Evolutionary conservation across 2,113 vertebrate genomes (phyloP), one percentile per base, ranked within the genome.

Genomic region (Brachypodius melanocephalos): DNA sequence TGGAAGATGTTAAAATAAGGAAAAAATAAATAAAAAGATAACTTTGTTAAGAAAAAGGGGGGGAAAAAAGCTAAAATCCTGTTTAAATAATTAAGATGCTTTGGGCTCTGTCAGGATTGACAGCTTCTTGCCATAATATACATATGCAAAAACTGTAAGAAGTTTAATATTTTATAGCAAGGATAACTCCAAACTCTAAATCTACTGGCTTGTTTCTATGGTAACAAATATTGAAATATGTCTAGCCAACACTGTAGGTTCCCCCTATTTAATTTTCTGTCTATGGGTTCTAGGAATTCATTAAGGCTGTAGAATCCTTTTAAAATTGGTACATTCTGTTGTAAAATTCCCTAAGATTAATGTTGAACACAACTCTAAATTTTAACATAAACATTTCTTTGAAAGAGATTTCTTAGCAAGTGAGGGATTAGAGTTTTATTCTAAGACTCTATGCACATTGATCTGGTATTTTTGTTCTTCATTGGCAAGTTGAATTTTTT

Each of bases 91-190:
- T 96, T 94, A 95, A 92, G 96, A 78, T 81, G 86, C 95, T 91
- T 91, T 90, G 96, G 82, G 92, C 87, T 96, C 95, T 95, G 59
- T 95, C 61, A 86, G 97, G 92, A 94, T 94, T 95, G 97, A 90
- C 76, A 93, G 82, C 76, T 65, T 96, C 92, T 88, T 96, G 48
- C 57, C 87, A 29, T 94, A 95, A 79, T 95, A 94, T 95, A 88
- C 71, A 91, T 98, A 96, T 97, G 96, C 90, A 97, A 93, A 97
- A 97, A 97, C 59, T 94, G 93, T 96, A 96, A 96, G 96, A 97
- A 97, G 95, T 97, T 98, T 97, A 98, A 97, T 98, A 97, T 98
- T 98, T 98, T 97, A 98, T 98, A 93, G 96, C 94, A 96, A 96
- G 78, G 92, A 97, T 93, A 97, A 96, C 96, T 97, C 95, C 95